phyloP scores from a whole-genome alignment of 2,888 invertebrate genomes.

The Phortica magna region DNA sequence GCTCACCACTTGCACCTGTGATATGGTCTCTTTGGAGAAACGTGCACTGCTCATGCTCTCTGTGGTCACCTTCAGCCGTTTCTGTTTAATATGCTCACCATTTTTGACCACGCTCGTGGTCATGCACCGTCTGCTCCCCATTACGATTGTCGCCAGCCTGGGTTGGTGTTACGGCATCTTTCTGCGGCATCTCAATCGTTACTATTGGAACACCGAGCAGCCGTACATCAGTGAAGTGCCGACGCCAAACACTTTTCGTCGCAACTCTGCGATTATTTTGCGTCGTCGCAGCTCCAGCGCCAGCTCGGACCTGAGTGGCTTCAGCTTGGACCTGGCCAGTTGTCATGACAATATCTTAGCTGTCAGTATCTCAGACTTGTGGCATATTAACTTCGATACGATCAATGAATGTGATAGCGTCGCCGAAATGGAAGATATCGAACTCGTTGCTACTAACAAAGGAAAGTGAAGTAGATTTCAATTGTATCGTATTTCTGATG shows the following conservation, averaged over 20 bases:
- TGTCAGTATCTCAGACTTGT: slow-evolving; percentile 71
- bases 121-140: slow-evolving; percentile 71
- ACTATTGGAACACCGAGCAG: slow-evolving; percentile 73
- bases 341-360: slow-evolving; percentile 59
- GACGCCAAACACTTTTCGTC: slow-evolving; percentile 71
- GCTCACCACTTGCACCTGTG: slow-evolving; percentile 76
- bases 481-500: background rate
- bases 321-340: slow-evolving; percentile 49
- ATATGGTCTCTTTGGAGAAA: slow-evolving; percentile 72
- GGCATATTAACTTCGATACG: slow-evolving; percentile 64
- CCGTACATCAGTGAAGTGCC: slow-evolving; percentile 68
- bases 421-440: slow-evolving; percentile 35
- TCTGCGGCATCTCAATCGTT: slow-evolving; percentile 71
- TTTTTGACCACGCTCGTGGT: slow-evolving; percentile 68
- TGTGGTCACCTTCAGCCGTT: slow-evolving; percentile 70
- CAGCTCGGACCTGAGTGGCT: slow-evolving; percentile 59
- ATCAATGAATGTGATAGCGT: slow-evolving; percentile 53
- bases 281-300: slow-evolving; percentile 62
- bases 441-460: background rate
- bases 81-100: slow-evolving; percentile 71
- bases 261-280: slow-evolving; percentile 65
- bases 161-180: slow-evolving; percentile 71
- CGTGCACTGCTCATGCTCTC: slow-evolving; percentile 69
- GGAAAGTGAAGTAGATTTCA: background rate
- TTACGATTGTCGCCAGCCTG: slow-evolving; percentile 71